A percentile compares a stretch with the other conserved stretches of the same genome.
Evolutionary conservation across 2,113 vertebrate genomes (phyloP).

Genomic region (Nibea coibor): DNA sequence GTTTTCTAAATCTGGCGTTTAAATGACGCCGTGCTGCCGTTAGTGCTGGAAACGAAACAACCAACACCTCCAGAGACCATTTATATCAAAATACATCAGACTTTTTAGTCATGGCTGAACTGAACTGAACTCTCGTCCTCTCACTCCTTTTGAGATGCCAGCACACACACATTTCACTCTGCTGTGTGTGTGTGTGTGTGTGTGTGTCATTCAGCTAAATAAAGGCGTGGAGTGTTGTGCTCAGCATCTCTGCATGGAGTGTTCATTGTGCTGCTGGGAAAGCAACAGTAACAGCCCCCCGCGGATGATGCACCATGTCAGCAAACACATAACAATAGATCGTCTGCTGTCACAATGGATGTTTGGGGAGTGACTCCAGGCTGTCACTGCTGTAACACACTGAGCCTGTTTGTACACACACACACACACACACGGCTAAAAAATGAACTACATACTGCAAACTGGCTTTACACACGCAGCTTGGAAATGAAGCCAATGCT

Average conservation of each 20-base stretch:
- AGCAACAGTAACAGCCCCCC: conserved; percentile 66
- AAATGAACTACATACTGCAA: too few relatives aligned
- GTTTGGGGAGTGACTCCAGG: conserved; percentile 50
- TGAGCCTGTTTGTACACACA: not conserved
- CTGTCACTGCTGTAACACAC: conserved; percentile 43
- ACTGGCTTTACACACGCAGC: too few relatives aligned
- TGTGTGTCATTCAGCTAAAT: conserved; percentile 65
- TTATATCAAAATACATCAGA: too few relatives aligned
- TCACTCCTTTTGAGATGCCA: too few relatives aligned
- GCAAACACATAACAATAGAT: conserved; percentile 84
- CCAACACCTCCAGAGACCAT: too few relatives aligned
- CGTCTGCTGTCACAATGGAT: conserved; percentile 57
- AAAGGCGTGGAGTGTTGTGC: conserved; percentile 75
- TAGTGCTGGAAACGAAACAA: too few relatives aligned
- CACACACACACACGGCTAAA: not conserved
- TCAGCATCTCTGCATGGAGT: conserved; percentile 79
- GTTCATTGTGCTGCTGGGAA: conserved; percentile 76
- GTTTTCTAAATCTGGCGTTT: too few relatives aligned
- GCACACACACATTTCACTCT: too few relatives aligned
- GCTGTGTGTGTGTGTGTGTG: conserved; percentile 24
- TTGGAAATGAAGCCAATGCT: too few relatives aligned
- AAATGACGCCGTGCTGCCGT: too few relatives aligned
- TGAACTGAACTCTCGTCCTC: too few relatives aligned
- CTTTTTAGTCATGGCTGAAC: too few relatives aligned
- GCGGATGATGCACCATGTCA: conserved; percentile 79